These are phyloP conservation scores for Heteropelma amictum DNA, from an alignment of 2,888 invertebrate genomes.

Conservation along the genomic window DNA sequence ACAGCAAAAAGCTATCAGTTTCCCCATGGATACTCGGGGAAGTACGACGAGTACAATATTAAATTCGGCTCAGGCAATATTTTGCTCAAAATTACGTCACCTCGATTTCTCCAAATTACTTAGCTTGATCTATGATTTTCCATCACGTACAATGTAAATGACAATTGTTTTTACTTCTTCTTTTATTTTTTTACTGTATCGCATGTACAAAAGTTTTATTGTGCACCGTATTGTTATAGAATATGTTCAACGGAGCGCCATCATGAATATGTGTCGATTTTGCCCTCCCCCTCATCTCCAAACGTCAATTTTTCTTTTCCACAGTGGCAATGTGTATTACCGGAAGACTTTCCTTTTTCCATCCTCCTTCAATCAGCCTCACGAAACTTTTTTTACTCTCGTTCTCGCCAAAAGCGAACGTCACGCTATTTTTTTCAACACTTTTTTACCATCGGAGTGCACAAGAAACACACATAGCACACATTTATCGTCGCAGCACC, in stretches of 20 bases:
- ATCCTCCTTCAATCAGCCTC: background rate
- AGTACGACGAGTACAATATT: conserved; percentile 14
- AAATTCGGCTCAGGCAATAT: conserved; percentile 49
- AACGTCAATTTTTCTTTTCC: conserved; percentile 20
- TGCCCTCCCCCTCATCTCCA: background rate
- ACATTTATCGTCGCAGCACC: conserved; percentile 46
- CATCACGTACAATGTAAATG: background rate
- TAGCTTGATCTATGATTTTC: background rate
- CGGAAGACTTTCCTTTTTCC: background rate
- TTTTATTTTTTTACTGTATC: conserved; percentile 5
- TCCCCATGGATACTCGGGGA: background rate
- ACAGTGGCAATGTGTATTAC: conserved; percentile 19
- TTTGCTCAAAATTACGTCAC: conserved; percentile 10
- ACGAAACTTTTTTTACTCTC: background rate
- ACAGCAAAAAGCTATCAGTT: background rate
- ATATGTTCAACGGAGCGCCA: conserved; percentile 34
- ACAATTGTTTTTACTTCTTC: background rate
- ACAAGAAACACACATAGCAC: conserved; percentile 37
- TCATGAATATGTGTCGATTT: conserved; percentile 42
- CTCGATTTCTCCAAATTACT: background rate
- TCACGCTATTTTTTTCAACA: no score
- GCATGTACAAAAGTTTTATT: conserved; percentile 40
- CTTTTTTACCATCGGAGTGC: no score
- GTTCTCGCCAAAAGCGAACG: background rate
- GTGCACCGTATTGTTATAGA: conserved; percentile 52